These are phyloP conservation scores for Cyrtodaria siliqua DNA, from an alignment of 2,888 invertebrate genomes.

Conservation along the genomic window DNA sequence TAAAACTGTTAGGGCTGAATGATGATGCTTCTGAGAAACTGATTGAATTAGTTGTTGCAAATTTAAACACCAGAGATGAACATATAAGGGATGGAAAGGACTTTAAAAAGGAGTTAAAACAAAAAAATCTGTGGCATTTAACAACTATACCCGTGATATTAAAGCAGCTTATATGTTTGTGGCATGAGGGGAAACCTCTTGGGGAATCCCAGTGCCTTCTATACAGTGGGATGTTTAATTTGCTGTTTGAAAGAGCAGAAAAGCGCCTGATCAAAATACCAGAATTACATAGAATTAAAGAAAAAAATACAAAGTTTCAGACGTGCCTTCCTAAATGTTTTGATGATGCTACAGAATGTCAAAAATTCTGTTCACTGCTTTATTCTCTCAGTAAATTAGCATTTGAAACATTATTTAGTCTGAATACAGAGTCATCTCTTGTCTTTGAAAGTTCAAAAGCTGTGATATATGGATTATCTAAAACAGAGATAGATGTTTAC, in stretches of 20 bases:
- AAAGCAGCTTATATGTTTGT: slow-evolving; percentile 20
- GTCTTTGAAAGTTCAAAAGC: neutral
- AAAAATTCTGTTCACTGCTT: slow-evolving; percentile 2
- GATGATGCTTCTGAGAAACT: neutral
- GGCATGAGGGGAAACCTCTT: slow-evolving; percentile 7
- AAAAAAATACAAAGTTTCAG: neutral
- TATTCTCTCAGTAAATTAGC: neutral
- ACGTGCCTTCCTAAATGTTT: neutral
- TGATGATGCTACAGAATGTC: neutral
- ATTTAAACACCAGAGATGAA: neutral
- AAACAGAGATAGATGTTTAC: slow-evolving; percentile 1
- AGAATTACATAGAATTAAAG: no score
- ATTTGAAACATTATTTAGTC: neutral
- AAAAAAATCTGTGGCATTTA: neutral
- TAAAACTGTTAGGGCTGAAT: neutral
- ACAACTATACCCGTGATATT: neutral
- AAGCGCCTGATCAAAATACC: neutral
- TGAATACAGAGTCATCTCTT: neutral
- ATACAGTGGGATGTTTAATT: slow-evolving; percentile 6
- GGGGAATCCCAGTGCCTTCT: neutral
- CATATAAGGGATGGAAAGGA: neutral
- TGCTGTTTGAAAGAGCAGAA: neutral
- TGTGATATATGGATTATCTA: slow-evolving; percentile 2
- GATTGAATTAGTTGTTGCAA: neutral
- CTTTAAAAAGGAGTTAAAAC: neutral